Percentiles rank a stretch among this genome's conserved stretches.
Evolutionary conservation across 2,113 vertebrate genomes (phyloP).

Genomic region (Brachypodius melanocephalos): DNA sequence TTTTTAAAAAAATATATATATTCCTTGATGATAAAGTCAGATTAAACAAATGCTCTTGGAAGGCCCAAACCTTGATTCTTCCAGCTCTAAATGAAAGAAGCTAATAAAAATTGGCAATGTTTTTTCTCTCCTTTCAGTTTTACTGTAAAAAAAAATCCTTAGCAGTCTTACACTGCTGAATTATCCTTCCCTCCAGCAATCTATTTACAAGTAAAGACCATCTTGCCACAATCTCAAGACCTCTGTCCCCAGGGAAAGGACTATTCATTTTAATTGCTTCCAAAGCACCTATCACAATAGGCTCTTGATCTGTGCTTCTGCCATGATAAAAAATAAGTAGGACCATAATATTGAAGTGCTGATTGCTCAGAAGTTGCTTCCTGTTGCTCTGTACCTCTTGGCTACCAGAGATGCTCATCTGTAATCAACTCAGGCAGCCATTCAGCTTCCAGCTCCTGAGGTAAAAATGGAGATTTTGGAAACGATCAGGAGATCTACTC

Average conservation of each 20-base stretch:
- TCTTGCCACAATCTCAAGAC: slow-evolving; percentile 26
- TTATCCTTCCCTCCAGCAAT: slow-evolving; percentile 30
- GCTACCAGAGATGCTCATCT: background rate
- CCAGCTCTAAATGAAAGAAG: background rate
- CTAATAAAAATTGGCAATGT: background rate
- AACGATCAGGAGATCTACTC: background rate
- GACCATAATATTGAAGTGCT: background rate
- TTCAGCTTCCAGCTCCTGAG: background rate
- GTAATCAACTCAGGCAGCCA: background rate
- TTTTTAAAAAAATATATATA: background rate
- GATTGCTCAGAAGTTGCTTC: background rate
- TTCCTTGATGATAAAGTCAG: slow-evolving; percentile 63
- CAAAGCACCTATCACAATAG: slow-evolving; percentile 29
- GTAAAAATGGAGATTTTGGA: background rate
- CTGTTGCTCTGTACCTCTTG: background rate
- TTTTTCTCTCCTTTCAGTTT: slow-evolving; percentile 2
- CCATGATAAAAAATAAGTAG: background rate
- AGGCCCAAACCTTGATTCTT: slow-evolving; percentile 32
- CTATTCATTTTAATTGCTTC: slow-evolving; percentile 55
- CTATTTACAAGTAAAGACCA: slow-evolving; percentile 17
- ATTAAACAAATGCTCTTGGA: slow-evolving; percentile 49
- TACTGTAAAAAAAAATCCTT: background rate
- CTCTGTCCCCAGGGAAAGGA: background rate
- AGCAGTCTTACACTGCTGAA: background rate
- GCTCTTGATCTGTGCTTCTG: background rate